These are phyloP conservation scores for Oxystoma pomonae DNA, from an alignment of 2,888 invertebrate genomes.

Conservation along the genomic window DNA sequence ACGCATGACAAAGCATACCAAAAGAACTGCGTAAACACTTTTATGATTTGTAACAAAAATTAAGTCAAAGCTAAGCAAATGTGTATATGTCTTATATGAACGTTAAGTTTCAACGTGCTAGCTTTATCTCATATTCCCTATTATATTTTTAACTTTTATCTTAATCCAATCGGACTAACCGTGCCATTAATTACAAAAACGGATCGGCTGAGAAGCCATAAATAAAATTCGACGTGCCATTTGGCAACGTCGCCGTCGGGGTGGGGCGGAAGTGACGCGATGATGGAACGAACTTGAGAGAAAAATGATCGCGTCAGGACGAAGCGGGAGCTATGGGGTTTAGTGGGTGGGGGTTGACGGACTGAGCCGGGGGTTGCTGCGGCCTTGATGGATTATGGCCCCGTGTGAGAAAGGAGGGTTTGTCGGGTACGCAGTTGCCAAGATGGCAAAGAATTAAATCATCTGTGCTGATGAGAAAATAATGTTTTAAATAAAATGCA, in stretches of 20 bases:
- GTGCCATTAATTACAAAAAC: slow-evolving; percentile 49
- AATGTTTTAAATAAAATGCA: too few species aligned
- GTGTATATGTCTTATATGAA: too few species aligned
- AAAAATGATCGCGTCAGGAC: slow-evolving; percentile 64
- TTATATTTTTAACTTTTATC: too few species aligned
- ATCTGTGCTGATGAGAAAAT: too few species aligned
- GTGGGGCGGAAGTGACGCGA: slow-evolving; percentile 66
- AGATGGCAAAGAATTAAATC: neutral
- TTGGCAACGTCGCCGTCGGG: slow-evolving; percentile 53
- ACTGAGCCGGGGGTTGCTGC: slow-evolving; percentile 50
- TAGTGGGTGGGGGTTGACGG: slow-evolving; percentile 36
- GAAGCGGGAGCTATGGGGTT: neutral
- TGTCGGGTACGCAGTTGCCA: slow-evolving; percentile 20
- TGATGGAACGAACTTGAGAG: slow-evolving; percentile 69
- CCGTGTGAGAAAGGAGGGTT: slow-evolving; percentile 47
- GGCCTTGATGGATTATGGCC: slow-evolving; percentile 52
- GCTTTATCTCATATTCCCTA: too few species aligned
- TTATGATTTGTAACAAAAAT: too few species aligned
- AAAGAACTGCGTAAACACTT: too few species aligned
- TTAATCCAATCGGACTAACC: neutral
- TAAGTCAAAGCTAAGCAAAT: too few species aligned
- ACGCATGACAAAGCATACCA: too few species aligned
- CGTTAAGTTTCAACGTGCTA: too few species aligned
- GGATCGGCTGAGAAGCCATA: slow-evolving; percentile 48
- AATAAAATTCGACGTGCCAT: slow-evolving; percentile 52